phyloP scores from a whole-genome alignment of 2,888 invertebrate species.

The Nezara viridula region DNA sequence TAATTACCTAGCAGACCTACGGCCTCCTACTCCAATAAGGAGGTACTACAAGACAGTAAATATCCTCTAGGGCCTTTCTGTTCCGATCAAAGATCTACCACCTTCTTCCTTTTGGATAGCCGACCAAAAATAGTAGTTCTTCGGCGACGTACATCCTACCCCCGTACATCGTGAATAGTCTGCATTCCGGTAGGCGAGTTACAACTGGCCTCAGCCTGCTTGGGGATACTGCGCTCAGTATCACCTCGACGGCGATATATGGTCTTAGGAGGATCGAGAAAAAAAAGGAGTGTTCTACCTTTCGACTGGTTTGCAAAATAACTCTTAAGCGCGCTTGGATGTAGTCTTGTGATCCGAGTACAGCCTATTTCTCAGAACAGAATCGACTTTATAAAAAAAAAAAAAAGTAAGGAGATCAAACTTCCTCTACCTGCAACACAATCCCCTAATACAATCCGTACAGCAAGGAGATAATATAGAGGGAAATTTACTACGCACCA shows the following conservation, averaged over 20 bases:
- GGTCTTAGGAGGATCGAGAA: not conserved
- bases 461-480: not conserved
- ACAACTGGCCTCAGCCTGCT: not conserved
- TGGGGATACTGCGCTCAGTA: not conserved
- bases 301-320: constrained; percentile 7
- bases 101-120: constrained; percentile 20
- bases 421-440: not conserved
- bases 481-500: not conserved
- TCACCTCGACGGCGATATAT: constrained; percentile 10
- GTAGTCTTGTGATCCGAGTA: not conserved
- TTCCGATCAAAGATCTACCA: constrained; percentile 41
- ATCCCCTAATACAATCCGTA: not conserved
- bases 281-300: not conserved
- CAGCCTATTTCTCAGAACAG: not conserved
- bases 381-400: not conserved
- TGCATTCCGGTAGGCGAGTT: constrained; percentile 40
- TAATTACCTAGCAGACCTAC: constrained; percentile 22
- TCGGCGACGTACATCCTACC: constrained; percentile 14
- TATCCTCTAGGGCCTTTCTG: constrained; percentile 11
- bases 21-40: constrained; percentile 30
- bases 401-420: not conserved
- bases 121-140: constrained; percentile 41
- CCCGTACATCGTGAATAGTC: constrained; percentile 35
- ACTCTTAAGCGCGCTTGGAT: not conserved
- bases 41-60: constrained; percentile 30